phyloP scores from a whole-genome alignment of 2,888 invertebrate genomes.

The Hartigia nigra region DNA sequence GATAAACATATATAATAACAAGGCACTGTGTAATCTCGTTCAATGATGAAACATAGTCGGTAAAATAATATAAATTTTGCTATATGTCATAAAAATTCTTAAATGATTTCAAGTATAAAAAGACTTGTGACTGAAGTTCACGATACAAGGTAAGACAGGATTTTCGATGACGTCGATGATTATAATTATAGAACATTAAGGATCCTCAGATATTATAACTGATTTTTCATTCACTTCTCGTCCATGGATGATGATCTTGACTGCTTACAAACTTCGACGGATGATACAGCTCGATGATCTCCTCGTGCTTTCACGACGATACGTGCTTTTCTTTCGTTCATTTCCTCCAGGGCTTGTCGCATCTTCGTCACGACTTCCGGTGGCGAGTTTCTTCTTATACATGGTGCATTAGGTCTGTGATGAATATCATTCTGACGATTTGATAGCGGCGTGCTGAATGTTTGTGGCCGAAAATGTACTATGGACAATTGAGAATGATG shows the following conservation, averaged over 20 bases:
- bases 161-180: not conserved
- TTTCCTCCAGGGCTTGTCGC: conserved; percentile 49
- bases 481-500: conserved; percentile 17
- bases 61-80: not conserved
- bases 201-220: not conserved
- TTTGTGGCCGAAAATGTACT: conserved; percentile 47
- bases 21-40: not conserved
- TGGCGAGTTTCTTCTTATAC: conserved; percentile 44
- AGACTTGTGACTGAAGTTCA: not conserved
- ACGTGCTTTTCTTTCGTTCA: conserved; percentile 28
- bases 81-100: not conserved
- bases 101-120: not conserved
- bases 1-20: not conserved
- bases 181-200: too few relatives aligned
- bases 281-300: not conserved
- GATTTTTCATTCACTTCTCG: not conserved
- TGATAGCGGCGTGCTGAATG: conserved; percentile 33
- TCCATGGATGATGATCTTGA: not conserved
- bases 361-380: conserved; percentile 51
- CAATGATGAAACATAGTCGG: not conserved
- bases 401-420: conserved; percentile 53
- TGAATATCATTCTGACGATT: conserved; percentile 42
- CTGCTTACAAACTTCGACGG: not conserved
- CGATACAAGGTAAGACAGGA: not conserved
- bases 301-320: not conserved